phyloP scores from a whole-genome alignment of 2,797 vertebrate species.

The Odontamblyopus lacepedii region DNA sequence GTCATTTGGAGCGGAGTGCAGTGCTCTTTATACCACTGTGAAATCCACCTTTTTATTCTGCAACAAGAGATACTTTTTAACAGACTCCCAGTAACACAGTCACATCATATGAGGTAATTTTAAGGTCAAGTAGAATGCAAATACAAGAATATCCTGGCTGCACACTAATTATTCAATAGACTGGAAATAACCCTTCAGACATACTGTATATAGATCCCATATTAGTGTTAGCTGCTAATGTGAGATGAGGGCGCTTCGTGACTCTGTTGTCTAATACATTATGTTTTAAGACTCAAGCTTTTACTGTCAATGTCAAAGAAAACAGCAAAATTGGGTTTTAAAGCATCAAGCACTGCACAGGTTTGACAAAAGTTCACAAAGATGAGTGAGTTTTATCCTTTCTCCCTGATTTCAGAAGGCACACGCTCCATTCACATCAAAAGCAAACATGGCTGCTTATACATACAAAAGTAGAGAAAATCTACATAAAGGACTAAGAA shows the following conservation, averaged over 20 bases:
- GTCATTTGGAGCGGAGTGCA: not conserved
- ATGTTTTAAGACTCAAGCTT: no score
- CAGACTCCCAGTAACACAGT: not conserved
- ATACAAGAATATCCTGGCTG: not conserved
- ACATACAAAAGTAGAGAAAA: no score
- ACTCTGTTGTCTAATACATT: constrained; percentile 29
- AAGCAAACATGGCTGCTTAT: no score
- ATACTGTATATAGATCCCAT: not conserved
- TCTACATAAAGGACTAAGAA: no score
- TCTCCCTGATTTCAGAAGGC: no score
- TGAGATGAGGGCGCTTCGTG: not conserved
- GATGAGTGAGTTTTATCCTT: no score
- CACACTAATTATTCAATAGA: not conserved
- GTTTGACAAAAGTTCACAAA: no score
- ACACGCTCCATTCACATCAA: no score
- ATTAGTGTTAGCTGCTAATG: not conserved
- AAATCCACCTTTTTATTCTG: constrained; percentile 1
- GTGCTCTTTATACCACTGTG: not conserved
- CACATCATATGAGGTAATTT: not conserved
- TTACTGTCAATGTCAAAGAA: no score
- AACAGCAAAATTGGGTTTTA: no score
- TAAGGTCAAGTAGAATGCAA: constrained; percentile 5
- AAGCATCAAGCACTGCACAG: no score
- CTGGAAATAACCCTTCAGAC: constrained; percentile 18
- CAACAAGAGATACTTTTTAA: not conserved